Evolutionary conservation across 2,797 vertebrate genomes (phyloP).

Genomic region (Oreonectes daqikongensis): DNA sequence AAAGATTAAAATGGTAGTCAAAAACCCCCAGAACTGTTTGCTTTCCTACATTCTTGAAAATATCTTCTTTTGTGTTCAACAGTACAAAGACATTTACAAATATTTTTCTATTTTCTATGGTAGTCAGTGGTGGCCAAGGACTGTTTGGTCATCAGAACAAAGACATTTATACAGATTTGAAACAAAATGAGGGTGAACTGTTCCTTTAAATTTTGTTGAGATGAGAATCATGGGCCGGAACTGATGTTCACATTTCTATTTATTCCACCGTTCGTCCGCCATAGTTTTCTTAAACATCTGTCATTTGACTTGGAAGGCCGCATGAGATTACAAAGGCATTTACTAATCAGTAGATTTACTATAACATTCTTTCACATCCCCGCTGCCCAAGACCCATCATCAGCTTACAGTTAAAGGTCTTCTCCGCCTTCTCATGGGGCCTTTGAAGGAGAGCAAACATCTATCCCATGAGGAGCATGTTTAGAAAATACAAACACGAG

Average conservation of each 20-base stretch:
- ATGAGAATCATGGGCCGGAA: conserved; percentile 9
- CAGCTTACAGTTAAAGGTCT: conserved; percentile 31
- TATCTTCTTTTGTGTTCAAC: no score
- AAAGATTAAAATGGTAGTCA: no score
- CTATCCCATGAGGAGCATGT: conserved; percentile 30
- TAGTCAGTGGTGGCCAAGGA: no score
- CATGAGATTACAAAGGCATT: conserved; percentile 33
- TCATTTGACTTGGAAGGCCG: conserved; percentile 33
- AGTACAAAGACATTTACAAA: no score
- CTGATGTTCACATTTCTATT: conserved; percentile 13
- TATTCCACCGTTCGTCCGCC: neutral
- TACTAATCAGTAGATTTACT: conserved; percentile 15
- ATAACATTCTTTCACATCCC: conserved; percentile 23
- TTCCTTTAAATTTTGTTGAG: no score
- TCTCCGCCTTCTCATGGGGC: conserved; percentile 22
- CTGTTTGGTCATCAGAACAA: no score
- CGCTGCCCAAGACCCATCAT: conserved; percentile 9
- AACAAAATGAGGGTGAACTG: no score
- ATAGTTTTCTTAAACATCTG: conserved; percentile 20
- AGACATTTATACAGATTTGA: no score
- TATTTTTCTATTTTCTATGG: no score
- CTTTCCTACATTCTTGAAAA: no score
- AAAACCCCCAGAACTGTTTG: no score
- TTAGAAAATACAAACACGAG: conserved; percentile 49
- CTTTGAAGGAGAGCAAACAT: conserved; percentile 39